These are phyloP conservation scores for Colletes latitarsis DNA, from an alignment of 1,140 invertebrate species.

Conservation along the genomic window DNA sequence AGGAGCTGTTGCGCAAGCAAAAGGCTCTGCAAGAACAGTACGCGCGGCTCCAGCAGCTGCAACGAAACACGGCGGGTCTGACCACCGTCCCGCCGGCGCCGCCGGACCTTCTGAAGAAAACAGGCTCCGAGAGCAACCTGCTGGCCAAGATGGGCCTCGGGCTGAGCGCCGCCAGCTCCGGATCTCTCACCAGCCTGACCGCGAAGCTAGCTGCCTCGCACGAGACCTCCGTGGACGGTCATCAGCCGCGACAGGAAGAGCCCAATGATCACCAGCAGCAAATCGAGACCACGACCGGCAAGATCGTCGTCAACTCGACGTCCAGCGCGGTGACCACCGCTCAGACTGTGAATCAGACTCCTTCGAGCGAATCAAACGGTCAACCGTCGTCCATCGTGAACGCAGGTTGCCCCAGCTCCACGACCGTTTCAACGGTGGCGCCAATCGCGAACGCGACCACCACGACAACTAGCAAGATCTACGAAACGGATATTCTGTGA, in stretches of 20 bases:
- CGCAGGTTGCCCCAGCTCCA: conserved; percentile 81
- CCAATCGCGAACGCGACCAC: conserved; percentile 55
- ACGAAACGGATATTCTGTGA: conserved; percentile 95
- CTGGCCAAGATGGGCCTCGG: conserved; percentile 91
- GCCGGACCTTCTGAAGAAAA: conserved; percentile 89
- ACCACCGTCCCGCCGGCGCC: conserved; percentile 83
- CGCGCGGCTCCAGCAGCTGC: conserved; percentile 91
- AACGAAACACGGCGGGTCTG: conserved; percentile 86
- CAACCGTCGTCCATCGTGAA: background rate
- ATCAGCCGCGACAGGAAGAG: conserved; percentile 60
- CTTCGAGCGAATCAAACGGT: conserved; percentile 77
- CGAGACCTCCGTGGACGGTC: conserved; percentile 17
- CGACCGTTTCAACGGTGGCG: conserved; percentile 51
- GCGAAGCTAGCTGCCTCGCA: conserved; percentile 57
- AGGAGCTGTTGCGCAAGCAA: conserved; percentile 92
- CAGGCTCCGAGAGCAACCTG: conserved; percentile 93
- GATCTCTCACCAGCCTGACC: conserved; percentile 84
- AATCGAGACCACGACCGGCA: conserved; percentile 9
- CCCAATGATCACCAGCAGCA: conserved; percentile 23
- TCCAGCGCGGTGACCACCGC: conserved; percentile 68
- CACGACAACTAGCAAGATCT: conserved; percentile 87
- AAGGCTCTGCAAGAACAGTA: conserved; percentile 94
- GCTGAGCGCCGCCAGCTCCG: conserved; percentile 83
- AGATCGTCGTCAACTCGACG: conserved; percentile 19
- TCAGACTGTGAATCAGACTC: conserved; percentile 20